A percentile compares a stretch with the other conserved stretches of the same genome.
Evolutionary conservation across 2,113 vertebrate species (phyloP).

Genomic region (Ciconia stormi): DNA sequence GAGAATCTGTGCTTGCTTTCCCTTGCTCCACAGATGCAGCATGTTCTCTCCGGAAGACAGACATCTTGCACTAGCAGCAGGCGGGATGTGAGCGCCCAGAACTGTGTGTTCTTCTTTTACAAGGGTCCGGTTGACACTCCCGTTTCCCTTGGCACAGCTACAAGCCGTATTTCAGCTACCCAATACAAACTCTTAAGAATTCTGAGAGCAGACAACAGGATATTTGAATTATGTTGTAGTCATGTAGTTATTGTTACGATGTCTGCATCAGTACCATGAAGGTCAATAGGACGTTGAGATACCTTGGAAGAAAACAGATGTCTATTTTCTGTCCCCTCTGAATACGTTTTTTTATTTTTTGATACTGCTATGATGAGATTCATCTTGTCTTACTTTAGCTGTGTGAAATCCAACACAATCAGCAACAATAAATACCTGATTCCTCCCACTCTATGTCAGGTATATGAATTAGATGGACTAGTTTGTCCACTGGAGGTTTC

Average conservation of each 20-base stretch:
- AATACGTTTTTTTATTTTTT: neutral
- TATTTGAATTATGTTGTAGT: neutral
- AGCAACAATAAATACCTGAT: neutral
- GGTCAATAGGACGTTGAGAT: neutral
- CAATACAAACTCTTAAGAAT: neutral
- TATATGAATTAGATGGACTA: neutral
- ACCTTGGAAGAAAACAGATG: neutral
- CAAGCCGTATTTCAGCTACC: neutral
- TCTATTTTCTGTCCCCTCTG: neutral
- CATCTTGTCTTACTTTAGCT: neutral
- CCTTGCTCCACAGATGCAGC: neutral
- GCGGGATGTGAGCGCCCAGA: neutral
- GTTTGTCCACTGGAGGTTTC: neutral
- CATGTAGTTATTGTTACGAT: neutral
- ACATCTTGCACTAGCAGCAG: neutral
- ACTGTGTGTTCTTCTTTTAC: neutral
- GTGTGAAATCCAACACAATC: neutral
- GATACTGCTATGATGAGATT: neutral
- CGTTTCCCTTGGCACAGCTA: neutral
- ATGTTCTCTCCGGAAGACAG: neutral
- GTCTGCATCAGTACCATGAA: neutral
- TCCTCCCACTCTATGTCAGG: neutral
- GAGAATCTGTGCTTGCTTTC: neutral
- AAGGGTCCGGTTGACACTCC: neutral
- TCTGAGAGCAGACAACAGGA: neutral